A percentile compares a stretch with the other conserved stretches of the same genome.
Conservation (phyloP, 2,797 vertebrate genomes). For the Pelochelys cantorii region DNA sequence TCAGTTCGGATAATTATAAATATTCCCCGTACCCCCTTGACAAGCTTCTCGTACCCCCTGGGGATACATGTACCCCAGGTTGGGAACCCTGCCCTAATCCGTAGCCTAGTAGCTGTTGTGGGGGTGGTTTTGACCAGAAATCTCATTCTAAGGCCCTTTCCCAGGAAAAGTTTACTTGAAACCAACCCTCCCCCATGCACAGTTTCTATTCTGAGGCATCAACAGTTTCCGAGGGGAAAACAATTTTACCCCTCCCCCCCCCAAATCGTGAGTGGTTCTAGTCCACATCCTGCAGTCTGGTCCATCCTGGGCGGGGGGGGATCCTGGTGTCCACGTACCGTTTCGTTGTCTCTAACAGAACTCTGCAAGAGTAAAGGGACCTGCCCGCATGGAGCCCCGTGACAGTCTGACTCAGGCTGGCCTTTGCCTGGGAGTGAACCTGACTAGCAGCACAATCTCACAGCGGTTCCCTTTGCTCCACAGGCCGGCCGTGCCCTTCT, state of each 20-base stretch:
- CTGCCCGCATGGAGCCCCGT: too few species aligned
- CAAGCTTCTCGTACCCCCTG: too few species aligned
- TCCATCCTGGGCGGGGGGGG: too few species aligned
- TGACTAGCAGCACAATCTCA: neutral
- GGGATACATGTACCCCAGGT: too few species aligned
- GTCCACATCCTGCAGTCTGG: neutral
- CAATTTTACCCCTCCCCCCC: neutral
- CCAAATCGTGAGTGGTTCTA: neutral
- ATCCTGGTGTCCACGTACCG: too few species aligned
- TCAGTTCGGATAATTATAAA: too few species aligned
- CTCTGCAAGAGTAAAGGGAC: neutral
- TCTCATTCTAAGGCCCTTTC: neutral
- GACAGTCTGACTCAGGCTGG: neutral
- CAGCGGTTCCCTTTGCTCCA: neutral
- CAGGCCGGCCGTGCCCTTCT: neutral
- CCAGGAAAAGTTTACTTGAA: neutral
- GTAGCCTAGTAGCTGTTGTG: neutral
- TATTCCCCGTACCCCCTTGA: too few species aligned
- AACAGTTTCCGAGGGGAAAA: neutral
- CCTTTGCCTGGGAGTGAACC: neutral
- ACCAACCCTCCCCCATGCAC: neutral
- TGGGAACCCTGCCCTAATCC: neutral
- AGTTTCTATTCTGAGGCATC: neutral
- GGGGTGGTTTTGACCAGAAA: neutral
- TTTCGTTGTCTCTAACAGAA: neutral